Base-by-base conservation (phyloP, 2,113 vertebrate genomes). In the Puntigrus tetrazona region DNA sequence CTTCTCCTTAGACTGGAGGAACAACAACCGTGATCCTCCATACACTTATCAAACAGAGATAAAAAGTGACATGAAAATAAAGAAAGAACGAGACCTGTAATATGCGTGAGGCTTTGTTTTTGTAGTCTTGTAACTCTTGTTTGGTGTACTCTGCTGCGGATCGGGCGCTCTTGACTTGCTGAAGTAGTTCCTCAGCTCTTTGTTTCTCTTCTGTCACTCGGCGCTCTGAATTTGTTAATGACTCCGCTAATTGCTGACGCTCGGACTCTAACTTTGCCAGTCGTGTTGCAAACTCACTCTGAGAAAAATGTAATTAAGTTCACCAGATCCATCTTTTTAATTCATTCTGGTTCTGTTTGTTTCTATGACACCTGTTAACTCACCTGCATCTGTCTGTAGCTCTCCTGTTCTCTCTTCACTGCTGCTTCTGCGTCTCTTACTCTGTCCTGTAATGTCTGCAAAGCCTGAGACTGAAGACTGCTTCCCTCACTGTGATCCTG, bases 41-140 rank as follows among this genome's bases (percentile, higher is more conserved):
- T n/a, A 61, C 9, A 34, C 25, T 25, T 38, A 27, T 18, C 27
- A 47, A 83, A 65, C 25, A 25, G 20, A 52, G 4, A 52, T 20
- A 55, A 52, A 27, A 78, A 52, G 31, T 20, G 27, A 0, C 2
- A 43, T 22, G 9, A 47, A 36, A 13, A 27, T 36, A 76, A 13
- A 50, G 41, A n/a, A 16, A 34, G 38, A 61, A n/a, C 0, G 81
- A 81, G 69, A 99, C 98, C 82, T 99, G 98, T 22, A 99, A 95
- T 81, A 99, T 99, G 29, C 98, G 95, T 1, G 98, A 95, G 13
- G 98, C 98, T 90, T 99, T 99, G 76, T 98, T 96, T 87, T 99
- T 99, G 89, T 99, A 99, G 89, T 99, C 98, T 10, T 93, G 87
- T 47, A 99, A 80, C 63, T 99, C 98, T 87, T 97, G 97, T 88